Conservation (phyloP, 2,113 vertebrate genomes). For the Thryonomys swinderianus region DNA sequence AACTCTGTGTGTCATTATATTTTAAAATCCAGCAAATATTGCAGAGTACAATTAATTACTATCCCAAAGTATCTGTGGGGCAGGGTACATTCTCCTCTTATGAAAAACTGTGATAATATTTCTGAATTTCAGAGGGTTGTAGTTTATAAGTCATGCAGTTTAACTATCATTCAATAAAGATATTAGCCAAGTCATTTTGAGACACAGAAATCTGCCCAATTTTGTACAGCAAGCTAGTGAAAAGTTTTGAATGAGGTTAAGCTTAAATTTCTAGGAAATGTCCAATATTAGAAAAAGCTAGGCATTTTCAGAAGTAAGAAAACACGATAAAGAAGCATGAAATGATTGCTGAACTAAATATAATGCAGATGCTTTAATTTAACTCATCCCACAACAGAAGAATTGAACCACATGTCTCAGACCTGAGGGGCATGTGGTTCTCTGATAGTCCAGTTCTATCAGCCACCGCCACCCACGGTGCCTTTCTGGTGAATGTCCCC, state of each 20-base stretch:
- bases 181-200: neutral
- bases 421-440: neutral
- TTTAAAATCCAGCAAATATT: neutral
- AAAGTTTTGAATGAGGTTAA: conserved; percentile 23
- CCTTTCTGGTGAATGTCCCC: conserved; percentile 57
- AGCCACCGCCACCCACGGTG: conserved; percentile 20
- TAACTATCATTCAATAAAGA: neutral
- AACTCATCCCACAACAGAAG: neutral
- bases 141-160: neutral
- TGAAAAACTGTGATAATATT: neutral
- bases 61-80: neutral
- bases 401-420: conserved; percentile 34
- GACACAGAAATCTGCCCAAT: neutral
- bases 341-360: neutral
- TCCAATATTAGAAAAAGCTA: conserved; percentile 67
- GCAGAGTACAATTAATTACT: neutral
- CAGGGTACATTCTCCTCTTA: neutral
- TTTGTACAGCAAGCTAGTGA: conserved; percentile 15
- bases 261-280: neutral
- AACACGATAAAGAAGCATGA: neutral
- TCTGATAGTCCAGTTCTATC: conserved; percentile 43
- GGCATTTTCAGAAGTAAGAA: neutral
- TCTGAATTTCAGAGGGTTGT: neutral
- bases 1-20: neutral
- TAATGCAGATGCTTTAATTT: conserved; percentile 14